Conservation (phyloP, 2,113 vertebrate genomes). For the Cisticola juncidis region DNA sequence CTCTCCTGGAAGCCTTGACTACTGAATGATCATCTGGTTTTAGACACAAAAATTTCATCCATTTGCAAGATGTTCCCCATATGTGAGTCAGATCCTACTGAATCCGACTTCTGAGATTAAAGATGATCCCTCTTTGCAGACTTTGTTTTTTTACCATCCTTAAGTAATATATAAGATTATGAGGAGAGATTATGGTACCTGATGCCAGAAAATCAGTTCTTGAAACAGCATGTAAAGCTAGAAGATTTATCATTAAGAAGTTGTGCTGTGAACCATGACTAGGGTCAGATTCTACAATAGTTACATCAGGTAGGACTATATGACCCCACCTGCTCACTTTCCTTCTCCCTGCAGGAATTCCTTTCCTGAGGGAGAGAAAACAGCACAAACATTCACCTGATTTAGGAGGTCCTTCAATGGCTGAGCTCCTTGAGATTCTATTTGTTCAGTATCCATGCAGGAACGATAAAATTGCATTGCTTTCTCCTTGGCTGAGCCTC, state of each 20-base stretch:
- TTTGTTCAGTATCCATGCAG: constrained; percentile 81
- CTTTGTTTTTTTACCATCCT: background rate
- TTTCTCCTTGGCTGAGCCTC: constrained; percentile 78
- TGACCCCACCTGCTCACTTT: background rate
- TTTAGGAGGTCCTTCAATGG: constrained; percentile 81
- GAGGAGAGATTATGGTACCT: background rate
- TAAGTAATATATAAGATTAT: background rate
- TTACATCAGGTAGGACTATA: background rate
- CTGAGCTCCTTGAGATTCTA: constrained; percentile 76
- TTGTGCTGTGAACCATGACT: background rate
- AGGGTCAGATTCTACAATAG: background rate
- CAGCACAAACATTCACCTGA: constrained; percentile 71
- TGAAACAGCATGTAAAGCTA: background rate
- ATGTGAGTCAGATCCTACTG: background rate
- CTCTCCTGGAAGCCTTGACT: background rate
- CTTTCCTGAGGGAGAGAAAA: background rate
- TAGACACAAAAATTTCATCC: background rate
- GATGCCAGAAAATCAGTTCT: background rate
- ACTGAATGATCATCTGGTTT: background rate
- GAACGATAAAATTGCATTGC: constrained; percentile 82
- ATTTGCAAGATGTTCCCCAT: background rate
- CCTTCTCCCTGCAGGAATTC: background rate
- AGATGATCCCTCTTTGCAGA: background rate
- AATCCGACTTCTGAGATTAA: background rate
- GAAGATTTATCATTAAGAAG: background rate